Conservation (phyloP, 1,140 invertebrate genomes). For the Aphaenogaster rudis region DNA sequence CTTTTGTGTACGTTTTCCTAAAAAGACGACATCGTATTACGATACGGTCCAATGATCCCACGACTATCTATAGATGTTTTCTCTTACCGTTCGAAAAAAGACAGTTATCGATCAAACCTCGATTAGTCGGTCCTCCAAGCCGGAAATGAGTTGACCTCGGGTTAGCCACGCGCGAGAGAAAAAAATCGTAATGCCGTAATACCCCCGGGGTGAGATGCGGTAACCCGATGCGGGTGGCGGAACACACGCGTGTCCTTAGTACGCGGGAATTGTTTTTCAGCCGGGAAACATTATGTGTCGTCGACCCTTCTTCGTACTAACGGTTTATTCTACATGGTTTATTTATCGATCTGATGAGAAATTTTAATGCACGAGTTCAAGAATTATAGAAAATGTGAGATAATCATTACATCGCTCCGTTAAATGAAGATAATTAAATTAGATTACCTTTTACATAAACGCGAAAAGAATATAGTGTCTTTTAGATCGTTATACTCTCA, state of each 20-base stretch:
- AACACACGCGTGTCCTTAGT: conserved; percentile 71
- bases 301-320: conserved; percentile 34
- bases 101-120: conserved; percentile 71
- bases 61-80: conserved; percentile 56
- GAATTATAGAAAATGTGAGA: neutral
- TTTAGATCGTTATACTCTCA: neutral
- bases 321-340: neutral
- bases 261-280: conserved; percentile 49
- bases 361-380: neutral
- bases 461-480: neutral
- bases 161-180: conserved; percentile 59
- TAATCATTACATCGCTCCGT: neutral
- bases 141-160: conserved; percentile 65
- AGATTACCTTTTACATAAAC: neutral
- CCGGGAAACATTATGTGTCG: conserved; percentile 62
- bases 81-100: conserved; percentile 36
- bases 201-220: conserved; percentile 59
- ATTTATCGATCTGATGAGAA: neutral
- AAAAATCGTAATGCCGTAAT: conserved; percentile 77
- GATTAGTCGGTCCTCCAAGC: conserved; percentile 57
- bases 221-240: conserved; percentile 70
- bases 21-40: conserved; percentile 19
- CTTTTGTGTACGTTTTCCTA: neutral
- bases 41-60: conserved; percentile 38
- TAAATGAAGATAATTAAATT: neutral